Evolutionary conservation across 2,888 invertebrate species (phyloP), one percentile per base, ranked within the genome.

Genomic region (Epinotia demarniana): DNA sequence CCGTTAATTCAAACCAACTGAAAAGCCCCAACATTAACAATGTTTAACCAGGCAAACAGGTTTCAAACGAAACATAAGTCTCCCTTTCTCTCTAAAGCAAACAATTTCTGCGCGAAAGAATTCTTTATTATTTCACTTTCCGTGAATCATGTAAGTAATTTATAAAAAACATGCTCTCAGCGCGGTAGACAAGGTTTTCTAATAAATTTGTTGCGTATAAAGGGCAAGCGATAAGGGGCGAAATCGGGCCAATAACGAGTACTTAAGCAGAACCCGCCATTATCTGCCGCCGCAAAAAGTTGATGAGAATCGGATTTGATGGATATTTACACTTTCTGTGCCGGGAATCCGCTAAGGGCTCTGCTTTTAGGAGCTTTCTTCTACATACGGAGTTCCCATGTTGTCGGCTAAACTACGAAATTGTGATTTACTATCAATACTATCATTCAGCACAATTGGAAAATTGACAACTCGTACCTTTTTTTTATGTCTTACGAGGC

Each of bases 131-230:
- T n/a, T n/a, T 61, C 33, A 4, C 23, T 66, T 53, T 27, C 9
- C 64, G 16, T 27, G 27, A 53, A 27, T 27, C 64, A 53, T 27
- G 27, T 23, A n/a, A n/a, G 64, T 53, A 66, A 27, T 53, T 66
- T 66, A 27, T 27, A 49, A 11, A 53, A 53, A 64, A 64, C 64
- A 49, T 53, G 53, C 3, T 49, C 27, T n/a, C n/a, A 66, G 16
- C 49, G n/a, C 64, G 19, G n/a, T 53, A 16, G 23, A 67, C 60
- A 67, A 61, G 58, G 62, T 74, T 60, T 74, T 57, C 58, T 75
- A 70, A 70, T 60, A 75, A 75, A 75, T 73, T 68, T 68, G 73
- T 73, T 61, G 53, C 33, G 73, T 60, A 73, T 60, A 64, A 69
- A 57, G 68, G 68, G 62, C 69, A 19, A 11, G 33, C 73, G 74